phyloP scores from a whole-genome alignment of 2,888 invertebrate genomes.

The Chydorus sphaericus region DNA sequence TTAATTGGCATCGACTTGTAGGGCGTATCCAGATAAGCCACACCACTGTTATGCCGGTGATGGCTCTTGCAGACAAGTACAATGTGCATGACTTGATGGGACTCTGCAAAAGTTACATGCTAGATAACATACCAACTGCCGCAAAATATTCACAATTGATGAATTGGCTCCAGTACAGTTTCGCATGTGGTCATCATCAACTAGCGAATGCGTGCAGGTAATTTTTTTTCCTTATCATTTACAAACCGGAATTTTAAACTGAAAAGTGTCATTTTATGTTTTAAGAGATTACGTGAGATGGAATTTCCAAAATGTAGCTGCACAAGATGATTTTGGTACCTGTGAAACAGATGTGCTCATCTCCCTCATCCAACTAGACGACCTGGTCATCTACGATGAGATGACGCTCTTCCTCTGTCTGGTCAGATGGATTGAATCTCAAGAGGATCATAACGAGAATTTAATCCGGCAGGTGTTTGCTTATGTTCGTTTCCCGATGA shows the following conservation, averaged over 20 bases:
- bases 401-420: constrained; percentile 45
- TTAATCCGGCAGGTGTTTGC: constrained; percentile 39
- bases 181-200: constrained; percentile 59
- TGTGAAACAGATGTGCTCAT: constrained; percentile 66
- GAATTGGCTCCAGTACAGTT: constrained; percentile 81
- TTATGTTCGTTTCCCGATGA: constrained; percentile 81
- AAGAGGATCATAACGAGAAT: constrained; percentile 36
- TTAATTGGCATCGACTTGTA: neutral
- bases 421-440: constrained; percentile 61
- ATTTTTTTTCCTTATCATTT: neutral
- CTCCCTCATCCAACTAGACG: constrained; percentile 63
- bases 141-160: constrained; percentile 65
- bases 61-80: constrained; percentile 86
- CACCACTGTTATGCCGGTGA: constrained; percentile 67
- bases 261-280: constrained; percentile 24
- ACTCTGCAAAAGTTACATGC: constrained; percentile 76
- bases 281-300: constrained; percentile 47
- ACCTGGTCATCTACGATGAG: constrained; percentile 78
- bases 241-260: neutral
- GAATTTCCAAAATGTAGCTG: constrained; percentile 71
- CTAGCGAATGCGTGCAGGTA: constrained; percentile 57
- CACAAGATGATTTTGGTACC: constrained; percentile 58
- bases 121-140: constrained; percentile 67
- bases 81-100: constrained; percentile 78
- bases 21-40: constrained; percentile 48